Evolutionary conservation across 2,888 invertebrate species (phyloP), one percentile per base, ranked within the genome.

Genomic region (Patella caerulea): DNA sequence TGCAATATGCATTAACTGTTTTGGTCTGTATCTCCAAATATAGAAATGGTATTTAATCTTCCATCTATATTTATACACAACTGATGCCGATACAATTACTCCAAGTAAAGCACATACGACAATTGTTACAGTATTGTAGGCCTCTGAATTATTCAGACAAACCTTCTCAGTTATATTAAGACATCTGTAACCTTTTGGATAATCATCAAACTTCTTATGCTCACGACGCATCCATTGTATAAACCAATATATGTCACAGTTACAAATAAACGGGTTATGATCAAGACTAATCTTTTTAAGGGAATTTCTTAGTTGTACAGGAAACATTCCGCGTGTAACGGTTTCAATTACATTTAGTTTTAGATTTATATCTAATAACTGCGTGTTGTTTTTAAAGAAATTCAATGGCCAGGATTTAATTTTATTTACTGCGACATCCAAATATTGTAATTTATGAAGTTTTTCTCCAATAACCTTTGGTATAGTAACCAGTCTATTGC

Each of bases 231-330:
- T 34, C 84, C 83, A 84, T 7, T 81, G 72, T 12, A 56, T 56
- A 54, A 83, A 83, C 83, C 83, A 83, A 4, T 75, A n/a, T 0
- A 93, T 88, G 2, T 92, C 88, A 79, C 94, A 94, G 74, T 93
- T 93, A 84, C 95, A 95, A 0, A 94, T 91, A 29, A 94, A 93
- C 14, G 93, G 93, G 85, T 95, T 95, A 0, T 92, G 92, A 0
- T 93, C 92, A 0, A 95, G 73, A 0, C 92, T 93, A 0, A 95
- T 78, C 74, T 92, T 93, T 70, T 73, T 29, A 7, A 82, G 72
- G 17, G 54, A 34, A 1, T 74, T 65, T 12, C 73, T 45, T 2
- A 79, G 19, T 65, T 65, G 19, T 3, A 24, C 5, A 12, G 65
- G 24, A 24, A 65, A 65, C 65, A 65, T 65, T 2, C 14, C 24